These are phyloP conservation scores for Aphyosemion australe DNA, from an alignment of 2,113 vertebrate species.

Conservation along the genomic window DNA sequence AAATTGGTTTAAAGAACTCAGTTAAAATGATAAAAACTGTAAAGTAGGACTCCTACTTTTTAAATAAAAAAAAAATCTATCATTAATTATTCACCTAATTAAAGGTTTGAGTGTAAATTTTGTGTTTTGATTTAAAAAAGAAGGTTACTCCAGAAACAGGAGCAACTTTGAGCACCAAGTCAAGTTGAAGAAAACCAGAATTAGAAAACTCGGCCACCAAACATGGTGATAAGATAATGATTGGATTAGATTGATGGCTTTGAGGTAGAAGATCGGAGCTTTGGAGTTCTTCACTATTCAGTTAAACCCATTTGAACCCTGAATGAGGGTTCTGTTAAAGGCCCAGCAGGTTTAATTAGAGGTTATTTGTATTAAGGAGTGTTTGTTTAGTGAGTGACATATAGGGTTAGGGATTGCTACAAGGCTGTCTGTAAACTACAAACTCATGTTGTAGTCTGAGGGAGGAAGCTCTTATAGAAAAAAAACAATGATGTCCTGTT, in stretches of 20 bases:
- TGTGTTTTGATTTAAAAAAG: no score
- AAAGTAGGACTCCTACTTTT: no score
- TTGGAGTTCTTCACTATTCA: conserved; percentile 49
- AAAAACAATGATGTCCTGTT: neutral
- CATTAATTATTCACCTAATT: no score
- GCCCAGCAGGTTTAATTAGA: conserved; percentile 8
- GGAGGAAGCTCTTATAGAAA: neutral
- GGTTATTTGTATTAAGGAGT: conserved; percentile 1
- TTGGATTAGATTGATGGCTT: conserved; percentile 41
- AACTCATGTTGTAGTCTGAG: neutral
- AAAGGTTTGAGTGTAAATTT: no score
- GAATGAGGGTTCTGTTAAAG: conserved; percentile 52
- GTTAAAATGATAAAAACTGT: no score
- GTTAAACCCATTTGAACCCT: conserved; percentile 53
- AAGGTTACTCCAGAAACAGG: no score
- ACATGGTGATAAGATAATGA: conserved; percentile 52
- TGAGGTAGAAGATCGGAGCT: conserved; percentile 39
- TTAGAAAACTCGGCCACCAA: conserved; percentile 1
- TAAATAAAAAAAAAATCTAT: no score
- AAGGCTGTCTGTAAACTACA: neutral
- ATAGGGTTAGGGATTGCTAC: no score
- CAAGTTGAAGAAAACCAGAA: no score
- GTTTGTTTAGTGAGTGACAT: neutral
- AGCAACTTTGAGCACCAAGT: no score
- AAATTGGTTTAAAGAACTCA: no score